A percentile compares a stretch with the other conserved stretches of the same genome.
Conservation (phyloP, 2,888 invertebrate genomes). For the Plagodis pulveraria region DNA sequence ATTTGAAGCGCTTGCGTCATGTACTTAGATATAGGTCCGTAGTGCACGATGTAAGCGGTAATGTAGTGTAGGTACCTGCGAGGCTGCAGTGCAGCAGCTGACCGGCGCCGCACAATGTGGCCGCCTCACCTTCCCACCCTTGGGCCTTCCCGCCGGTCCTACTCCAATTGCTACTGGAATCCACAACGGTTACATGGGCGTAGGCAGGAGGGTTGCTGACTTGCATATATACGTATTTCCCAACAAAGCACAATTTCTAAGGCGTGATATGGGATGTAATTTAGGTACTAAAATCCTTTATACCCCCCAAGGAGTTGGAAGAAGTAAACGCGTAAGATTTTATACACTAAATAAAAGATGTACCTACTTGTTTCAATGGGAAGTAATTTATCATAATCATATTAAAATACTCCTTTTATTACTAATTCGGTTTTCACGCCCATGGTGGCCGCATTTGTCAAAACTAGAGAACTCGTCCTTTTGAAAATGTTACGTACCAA, state of each 20-base stretch:
- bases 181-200: constrained; percentile 42
- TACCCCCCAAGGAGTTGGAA: too few relatives aligned
- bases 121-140: constrained; percentile 78
- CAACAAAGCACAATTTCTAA: background rate
- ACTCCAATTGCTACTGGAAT: constrained; percentile 82
- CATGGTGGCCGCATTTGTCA: background rate
- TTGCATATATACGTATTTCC: background rate
- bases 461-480: background rate
- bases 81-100: constrained; percentile 60
- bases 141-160: constrained; percentile 70
- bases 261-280: too few relatives aligned
- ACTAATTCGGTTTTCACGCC: too few relatives aligned
- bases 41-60: background rate
- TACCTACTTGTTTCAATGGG: too few relatives aligned
- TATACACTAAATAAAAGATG: too few relatives aligned
- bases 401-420: too few relatives aligned
- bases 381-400: too few relatives aligned
- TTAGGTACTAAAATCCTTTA: too few relatives aligned
- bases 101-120: constrained; percentile 65
- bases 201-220: constrained; percentile 9
- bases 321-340: too few relatives aligned
- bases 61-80: constrained; percentile 56
- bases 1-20: too few relatives aligned
- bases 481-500: constrained; percentile 14
- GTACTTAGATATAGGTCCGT: too few relatives aligned